Base-by-base conservation (phyloP, 1,140 invertebrate genomes). In the Asobara japonica region DNA sequence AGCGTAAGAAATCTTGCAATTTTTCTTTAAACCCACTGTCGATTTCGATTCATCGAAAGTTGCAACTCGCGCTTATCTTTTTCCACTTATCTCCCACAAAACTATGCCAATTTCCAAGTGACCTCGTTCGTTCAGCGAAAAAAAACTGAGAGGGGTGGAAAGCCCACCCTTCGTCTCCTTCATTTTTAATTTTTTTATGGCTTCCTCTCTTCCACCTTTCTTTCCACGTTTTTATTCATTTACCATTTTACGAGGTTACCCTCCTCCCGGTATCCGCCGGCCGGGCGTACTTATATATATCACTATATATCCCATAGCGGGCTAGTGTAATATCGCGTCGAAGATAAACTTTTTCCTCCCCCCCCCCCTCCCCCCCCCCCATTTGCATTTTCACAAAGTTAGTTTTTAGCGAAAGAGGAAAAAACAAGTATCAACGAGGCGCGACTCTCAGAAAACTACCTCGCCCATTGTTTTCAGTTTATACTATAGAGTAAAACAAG, bases 91-190 rank as follows among this genome's bases (percentile, higher is more conserved):
- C 8, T 4, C 10, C 10, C 7, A 7, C 11, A 68, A 60, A 60
- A 70, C 51, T 62, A 56, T 36, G 16, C 20, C 71, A 61, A 72
- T 72, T 72, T 38, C 41, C 48, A 30, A 67, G 29, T 56, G 56
- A 70, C 56, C 69, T 65, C 69, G 25, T 64, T 71, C 36, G 27
- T 71, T 65, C 45, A 71, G 60, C 7, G 48, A 16, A 45, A 67
- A 66, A 66, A 66, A 16, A 51, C n/a, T 7, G 2, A 51, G 18
- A 51, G 2, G 18, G 20, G 20, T 51, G 18, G 41, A n/a, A n/a
- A n/a, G 16, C 22, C 31, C 36, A 61, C 2, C 29, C 22, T 48
- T 11, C 45, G 31, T 20, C 60, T 36, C 11, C 31, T 45, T 11
- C 16, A 48, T 48, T 22, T 38, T 36, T 20, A n/a, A 36, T 41